A percentile compares a stretch with the other conserved stretches of the same genome.
Conservation (phyloP, 1,140 invertebrate species). For the Chironomus striatipennis region DNA sequence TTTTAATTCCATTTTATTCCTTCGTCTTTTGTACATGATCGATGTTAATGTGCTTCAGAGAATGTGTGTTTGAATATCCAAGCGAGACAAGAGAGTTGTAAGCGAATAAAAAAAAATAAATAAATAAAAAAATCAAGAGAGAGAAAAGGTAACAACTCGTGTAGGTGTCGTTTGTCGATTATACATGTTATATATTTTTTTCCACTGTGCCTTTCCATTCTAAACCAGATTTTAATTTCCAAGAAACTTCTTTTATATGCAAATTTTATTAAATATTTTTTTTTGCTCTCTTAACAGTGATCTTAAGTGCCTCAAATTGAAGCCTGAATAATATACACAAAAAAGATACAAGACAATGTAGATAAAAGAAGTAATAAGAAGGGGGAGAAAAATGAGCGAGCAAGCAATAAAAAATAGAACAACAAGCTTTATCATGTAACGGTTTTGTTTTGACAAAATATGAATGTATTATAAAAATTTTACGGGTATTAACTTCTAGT, state of each 20-base stretch:
- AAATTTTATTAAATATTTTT: conserved; percentile 5
- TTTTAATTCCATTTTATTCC: too few species aligned
- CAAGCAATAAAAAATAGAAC: background rate
- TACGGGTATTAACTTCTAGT: background rate
- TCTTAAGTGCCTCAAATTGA: too few species aligned
- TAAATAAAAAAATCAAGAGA: background rate
- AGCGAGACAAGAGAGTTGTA: background rate
- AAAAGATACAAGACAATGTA: too few species aligned
- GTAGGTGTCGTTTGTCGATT: conserved; percentile 11
- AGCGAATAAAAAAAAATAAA: background rate
- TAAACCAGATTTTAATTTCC: conserved; percentile 20
- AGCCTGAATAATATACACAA: too few species aligned
- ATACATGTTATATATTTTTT: conserved; percentile 5
- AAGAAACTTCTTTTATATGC: conserved; percentile 12
- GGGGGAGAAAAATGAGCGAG: background rate
- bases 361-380: too few species aligned
- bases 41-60: conserved; percentile 4
- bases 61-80: background rate
- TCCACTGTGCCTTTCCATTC: background rate
- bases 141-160: conserved; percentile 1
- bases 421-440: background rate
- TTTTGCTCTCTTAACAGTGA: background rate
- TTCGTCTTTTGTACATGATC: background rate
- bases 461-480: background rate
- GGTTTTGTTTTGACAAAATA: background rate